Evolutionary conservation across 2,797 vertebrate genomes (phyloP).

Genomic region (Notamacropus eugenii): DNA sequence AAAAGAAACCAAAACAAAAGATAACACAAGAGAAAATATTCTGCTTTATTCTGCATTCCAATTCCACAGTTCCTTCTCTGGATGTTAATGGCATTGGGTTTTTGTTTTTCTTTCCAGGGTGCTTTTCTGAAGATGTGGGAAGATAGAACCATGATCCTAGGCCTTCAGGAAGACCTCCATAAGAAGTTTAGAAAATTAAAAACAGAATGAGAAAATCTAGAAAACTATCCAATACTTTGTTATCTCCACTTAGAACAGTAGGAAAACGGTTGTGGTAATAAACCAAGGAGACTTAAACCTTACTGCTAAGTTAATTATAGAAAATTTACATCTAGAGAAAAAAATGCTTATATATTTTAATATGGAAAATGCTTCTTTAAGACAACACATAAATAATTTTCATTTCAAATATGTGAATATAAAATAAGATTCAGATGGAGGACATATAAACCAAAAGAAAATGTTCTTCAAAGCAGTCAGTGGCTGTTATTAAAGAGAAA

Average conservation of each 20-base stretch:
- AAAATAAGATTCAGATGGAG: slow-evolving; percentile 21
- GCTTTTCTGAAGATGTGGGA: slow-evolving; percentile 61
- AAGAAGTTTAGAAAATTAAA: slow-evolving; percentile 4
- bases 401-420: not conserved
- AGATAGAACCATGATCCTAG: slow-evolving; percentile 66
- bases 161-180: slow-evolving; percentile 52
- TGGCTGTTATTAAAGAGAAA: slow-evolving; percentile 30
- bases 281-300: not conserved
- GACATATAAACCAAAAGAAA: slow-evolving; percentile 62
- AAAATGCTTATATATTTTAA: not conserved
- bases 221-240: not conserved
- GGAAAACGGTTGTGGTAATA: slow-evolving; percentile 33
- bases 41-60: no score
- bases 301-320: slow-evolving; percentile 40
- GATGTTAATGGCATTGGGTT: no score
- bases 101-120: slow-evolving; percentile 27
- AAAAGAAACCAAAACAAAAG: no score
- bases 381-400: slow-evolving; percentile 9
- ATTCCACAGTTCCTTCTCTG: no score
- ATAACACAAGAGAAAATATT: no score
- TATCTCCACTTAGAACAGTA: slow-evolving; percentile 12
- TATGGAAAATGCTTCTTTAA: slow-evolving; percentile 37
- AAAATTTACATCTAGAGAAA: not conserved
- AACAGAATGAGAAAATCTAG: not conserved
- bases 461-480: slow-evolving; percentile 28